Base-by-base conservation (phyloP, 2,888 invertebrate genomes). In the Campaea margaritaria region DNA sequence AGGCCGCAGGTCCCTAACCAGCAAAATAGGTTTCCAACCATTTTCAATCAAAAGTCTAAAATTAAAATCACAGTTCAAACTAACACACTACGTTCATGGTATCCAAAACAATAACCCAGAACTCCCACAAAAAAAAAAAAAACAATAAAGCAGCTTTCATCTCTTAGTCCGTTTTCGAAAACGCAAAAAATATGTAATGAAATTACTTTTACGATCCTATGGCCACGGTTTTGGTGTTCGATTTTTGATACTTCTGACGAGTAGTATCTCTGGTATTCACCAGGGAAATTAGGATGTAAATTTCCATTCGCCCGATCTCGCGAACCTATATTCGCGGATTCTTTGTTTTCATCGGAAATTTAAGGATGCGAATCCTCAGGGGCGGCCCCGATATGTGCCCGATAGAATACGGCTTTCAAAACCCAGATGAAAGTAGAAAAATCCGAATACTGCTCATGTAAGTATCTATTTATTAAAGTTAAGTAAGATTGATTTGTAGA, bases 281-380 rank as follows among this genome's bases (percentile, higher is more conserved):
- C 62, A 73, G 93, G 93, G 93, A 93, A 92, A 93, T 93, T 91
- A 92, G 89, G 85, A 91, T 90, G 90, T 90, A 91, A 91, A 93
- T 91, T 90, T 89, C 79, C 85, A 87, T 87, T 89, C 85, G 78
- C 73, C 76, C 82, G 79, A 76, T 84, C 79, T 70, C 79, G 81
- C 81, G 81, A 82, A 86, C 82, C 84, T 87, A 81, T 82, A 87
- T 86, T 84, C 89, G 76, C 76, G 85, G 80, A 84, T 89, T 91
- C 90, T 84, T 91, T 91, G 91, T 91, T 89, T 91, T 87, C 86
- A 83, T 83, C 85, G 86, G 83, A 82, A 87, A 89, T 89, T 90
- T 89, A 87, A 90, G 89, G 84, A 89, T 85, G 77, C 75, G 77
- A 72, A 75, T 67, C 77, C 89, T 75, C 86, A 2, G 34, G 86